Evolutionary conservation across 2,888 invertebrate genomes (phyloP), one percentile per base, ranked within the genome.

Genomic region (Orchestes rusci): DNA sequence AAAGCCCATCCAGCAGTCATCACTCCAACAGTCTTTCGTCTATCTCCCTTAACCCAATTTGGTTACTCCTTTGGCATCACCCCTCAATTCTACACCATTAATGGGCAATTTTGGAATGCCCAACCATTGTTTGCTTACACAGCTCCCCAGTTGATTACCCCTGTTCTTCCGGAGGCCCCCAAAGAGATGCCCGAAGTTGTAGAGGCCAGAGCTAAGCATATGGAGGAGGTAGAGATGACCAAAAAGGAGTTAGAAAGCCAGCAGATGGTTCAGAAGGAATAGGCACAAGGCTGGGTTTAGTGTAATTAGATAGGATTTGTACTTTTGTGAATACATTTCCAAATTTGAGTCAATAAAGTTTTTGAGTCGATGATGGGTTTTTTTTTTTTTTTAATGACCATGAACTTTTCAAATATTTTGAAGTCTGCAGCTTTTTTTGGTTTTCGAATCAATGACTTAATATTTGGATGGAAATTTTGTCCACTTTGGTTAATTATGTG

Each of bases 111-210:
- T 29, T 16, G 23, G n/a, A 31, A 34, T 2, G 28, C 38, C 7
- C 43, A 44, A 17, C 17, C 38, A 4, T n/a, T 44, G 18, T n/a
- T 44, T 3, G 20, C 39, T 20, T 18, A 33, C 16, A 28, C 30
- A 4, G 45, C 39, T 16, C 35, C 42, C 7, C 3, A n/a, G 13
- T n/a, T 15, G 5, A 8, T n/a, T 12, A 5, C 7, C 5, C 35
- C 28, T 29, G 27, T 42, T 29, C 3, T 29, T 16, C 28, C 39
- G 10, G 43, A 44, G 27, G 35, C 36, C n/a, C 10, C 37, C n/a
- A 30, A 33, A 29, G 48, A 51, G 20, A 69, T 69, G 2, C 67
- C 70, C 4, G 72, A 72, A 59, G 71, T 72, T 5, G 64, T 63
- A 1, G 62, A 64, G n/a, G 73, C 71, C 35, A 67, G 67, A 52